phyloP scores from a whole-genome alignment of 2,888 invertebrate genomes.

The Leptinotarsa tumamoca region DNA sequence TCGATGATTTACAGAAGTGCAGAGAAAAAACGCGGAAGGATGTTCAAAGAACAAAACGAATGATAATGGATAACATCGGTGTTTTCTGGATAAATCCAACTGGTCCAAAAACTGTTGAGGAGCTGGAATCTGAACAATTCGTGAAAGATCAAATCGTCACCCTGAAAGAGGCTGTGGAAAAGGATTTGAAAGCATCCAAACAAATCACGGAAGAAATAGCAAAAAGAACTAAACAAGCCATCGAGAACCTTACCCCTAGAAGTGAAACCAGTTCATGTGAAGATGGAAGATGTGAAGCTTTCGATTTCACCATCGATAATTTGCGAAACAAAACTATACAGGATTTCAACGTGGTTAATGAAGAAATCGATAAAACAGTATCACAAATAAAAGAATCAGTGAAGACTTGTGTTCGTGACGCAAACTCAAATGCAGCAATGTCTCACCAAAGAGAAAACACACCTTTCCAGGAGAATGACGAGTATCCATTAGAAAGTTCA shows the following conservation, averaged over 20 bases:
- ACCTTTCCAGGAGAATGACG: neutral
- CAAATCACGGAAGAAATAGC: conserved; percentile 20
- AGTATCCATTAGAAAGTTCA: neutral
- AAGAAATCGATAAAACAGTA: neutral
- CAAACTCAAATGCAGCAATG: neutral
- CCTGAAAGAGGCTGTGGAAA: conserved; percentile 15
- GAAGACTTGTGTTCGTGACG: neutral
- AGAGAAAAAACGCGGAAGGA: neutral
- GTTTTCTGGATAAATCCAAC: conserved; percentile 23
- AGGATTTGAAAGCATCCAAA: conserved; percentile 23
- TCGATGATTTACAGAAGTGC: conserved; percentile 1
- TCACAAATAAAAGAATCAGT: neutral
- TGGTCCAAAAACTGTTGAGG: conserved; percentile 24
- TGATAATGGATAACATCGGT: conserved; percentile 23
- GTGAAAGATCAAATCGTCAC: conserved; percentile 22
- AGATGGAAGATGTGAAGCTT: neutral
- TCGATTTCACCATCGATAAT: conserved; percentile 1
- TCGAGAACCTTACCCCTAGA: neutral
- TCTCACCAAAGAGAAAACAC: neutral
- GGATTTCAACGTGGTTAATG: neutral
- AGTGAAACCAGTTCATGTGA: neutral
- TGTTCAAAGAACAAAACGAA: conserved; percentile 16
- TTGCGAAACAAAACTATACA: neutral
- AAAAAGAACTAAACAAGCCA: conserved; percentile 21
- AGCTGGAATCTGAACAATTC: conserved; percentile 27